Evolutionary conservation across 2,888 invertebrate genomes (phyloP), one percentile per base, ranked within the genome.

Genomic region (Cryptophagus acutangulus): DNA sequence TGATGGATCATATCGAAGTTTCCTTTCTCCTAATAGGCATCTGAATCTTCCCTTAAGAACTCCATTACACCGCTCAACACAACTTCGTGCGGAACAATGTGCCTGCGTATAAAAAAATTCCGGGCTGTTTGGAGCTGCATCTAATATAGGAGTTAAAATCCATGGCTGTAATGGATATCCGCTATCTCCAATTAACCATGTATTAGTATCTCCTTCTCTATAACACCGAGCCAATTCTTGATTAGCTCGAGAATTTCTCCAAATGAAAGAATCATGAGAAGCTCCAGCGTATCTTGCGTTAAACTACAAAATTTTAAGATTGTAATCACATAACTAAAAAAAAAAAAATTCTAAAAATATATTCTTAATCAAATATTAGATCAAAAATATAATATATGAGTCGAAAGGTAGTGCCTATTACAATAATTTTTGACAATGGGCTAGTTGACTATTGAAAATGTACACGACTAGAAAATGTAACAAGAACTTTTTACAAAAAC

Each of bases 21-120:
- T 15, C 16, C 14, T 31, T 12, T 31, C 40, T 10, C 33, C 24
- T 12, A 38, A 33, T 1, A 46, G 33, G 36, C 49, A 51, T 16
- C 48, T 31, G 39, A 49, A 51, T 9, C 51, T 29, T 9, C 12
- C 15, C 30, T 45, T 48, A 10, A 43, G 35, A n/a, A 47, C 36
- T 13, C 47, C 45, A 33, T 40, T 45, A 10, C 44, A 39, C 8
- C 49, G 33, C 36, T 49, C 49, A 10, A 49, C 20, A 15, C 25
- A 14, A 38, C 43, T 47, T 24, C 49, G 17, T n/a, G 45, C 31
- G 6, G 18, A 18, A 25, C 45, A 37, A 17, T 50, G 47, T 6
- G 38, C 41, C 17, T 18, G 10, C 15, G 25, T 50, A 25, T 43
- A 45, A 26, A 38, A 24, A 30, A 43, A 45, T 16, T 43, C 38